phyloP scores from a whole-genome alignment of 1,140 invertebrate species.

The Diplogasteroides magnus region DNA sequence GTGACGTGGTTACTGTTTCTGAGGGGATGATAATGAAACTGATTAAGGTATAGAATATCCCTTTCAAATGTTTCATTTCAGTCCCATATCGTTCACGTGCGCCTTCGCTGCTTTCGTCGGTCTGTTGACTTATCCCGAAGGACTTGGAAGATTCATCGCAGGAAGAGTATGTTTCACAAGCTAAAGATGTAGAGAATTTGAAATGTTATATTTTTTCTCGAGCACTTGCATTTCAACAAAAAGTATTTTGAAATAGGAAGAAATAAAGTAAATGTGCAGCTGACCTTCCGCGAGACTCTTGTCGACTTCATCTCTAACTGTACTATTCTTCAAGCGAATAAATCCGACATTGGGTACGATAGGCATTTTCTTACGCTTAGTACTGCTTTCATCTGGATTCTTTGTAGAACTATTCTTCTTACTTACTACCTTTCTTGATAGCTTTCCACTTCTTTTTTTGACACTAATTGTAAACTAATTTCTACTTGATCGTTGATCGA shows the following conservation, averaged over 20 bases:
- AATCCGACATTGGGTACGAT: constrained; percentile 35
- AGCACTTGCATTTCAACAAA: neutral
- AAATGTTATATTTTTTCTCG: neutral
- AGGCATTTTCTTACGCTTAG: constrained; percentile 39
- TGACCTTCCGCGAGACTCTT: constrained; percentile 51
- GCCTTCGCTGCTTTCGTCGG: constrained; percentile 48
- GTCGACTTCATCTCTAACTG: constrained; percentile 49
- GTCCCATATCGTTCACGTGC: constrained; percentile 42
- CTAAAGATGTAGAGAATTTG: neutral
- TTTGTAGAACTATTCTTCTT: no score
- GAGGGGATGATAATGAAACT: neutral
- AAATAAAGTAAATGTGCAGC: constrained; percentile 19
- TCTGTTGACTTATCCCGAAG: constrained; percentile 45
- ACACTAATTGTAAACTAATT: no score
- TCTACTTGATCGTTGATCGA: no score
- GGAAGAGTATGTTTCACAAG: constrained; percentile 32
- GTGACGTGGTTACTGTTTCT: neutral
- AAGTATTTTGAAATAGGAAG: neutral
- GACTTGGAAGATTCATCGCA: constrained; percentile 46
- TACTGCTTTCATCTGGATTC: no score
- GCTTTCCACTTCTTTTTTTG: no score
- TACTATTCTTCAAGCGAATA: constrained; percentile 40
- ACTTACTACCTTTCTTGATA: no score
- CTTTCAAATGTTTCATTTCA: constrained; percentile 11
- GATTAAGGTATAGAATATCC: neutral